phyloP scores from a whole-genome alignment of 2,797 vertebrate species.

The Muraenolepis orangiensis region DNA sequence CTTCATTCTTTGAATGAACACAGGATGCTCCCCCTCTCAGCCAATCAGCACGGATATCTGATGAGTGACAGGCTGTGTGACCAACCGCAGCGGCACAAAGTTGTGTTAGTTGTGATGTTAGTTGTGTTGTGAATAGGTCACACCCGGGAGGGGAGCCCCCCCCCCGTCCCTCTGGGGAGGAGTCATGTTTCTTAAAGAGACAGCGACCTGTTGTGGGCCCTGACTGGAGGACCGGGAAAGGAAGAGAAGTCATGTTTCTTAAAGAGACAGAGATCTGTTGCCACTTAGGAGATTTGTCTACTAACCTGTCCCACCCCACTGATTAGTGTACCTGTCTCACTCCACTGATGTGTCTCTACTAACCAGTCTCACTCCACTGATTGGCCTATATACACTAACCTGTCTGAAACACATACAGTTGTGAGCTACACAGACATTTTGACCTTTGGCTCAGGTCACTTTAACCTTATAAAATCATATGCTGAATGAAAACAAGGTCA shows the following conservation, averaged over 20 bases:
- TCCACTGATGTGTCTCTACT: too few species aligned
- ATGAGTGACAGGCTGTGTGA: constrained; percentile 23
- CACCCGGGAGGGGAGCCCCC: constrained; percentile 31
- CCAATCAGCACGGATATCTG: constrained; percentile 65
- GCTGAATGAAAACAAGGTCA: too few species aligned
- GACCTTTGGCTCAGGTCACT: too few species aligned
- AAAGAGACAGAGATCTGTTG: constrained; percentile 47
- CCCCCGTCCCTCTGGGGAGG: constrained; percentile 10
- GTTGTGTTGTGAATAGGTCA: constrained; percentile 25
- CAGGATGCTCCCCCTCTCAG: constrained; percentile 69
- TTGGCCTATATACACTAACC: too few species aligned
- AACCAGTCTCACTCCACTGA: too few species aligned
- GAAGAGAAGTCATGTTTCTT: constrained; percentile 41
- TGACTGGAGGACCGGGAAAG: not conserved
- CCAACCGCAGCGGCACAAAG: constrained; percentile 31
- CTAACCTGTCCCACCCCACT: too few species aligned
- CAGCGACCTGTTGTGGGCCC: constrained; percentile 2
- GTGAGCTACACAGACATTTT: too few species aligned
- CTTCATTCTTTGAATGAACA: constrained; percentile 79
- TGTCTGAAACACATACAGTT: too few species aligned
- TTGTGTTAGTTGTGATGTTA: too few species aligned
- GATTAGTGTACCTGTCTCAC: too few species aligned
- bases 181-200: constrained; percentile 61
- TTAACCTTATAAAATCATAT: too few species aligned
- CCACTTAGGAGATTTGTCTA: too few species aligned